These are phyloP conservation scores for Australoheros facetus DNA, from an alignment of 2,797 vertebrate genomes.

Conservation along the genomic window DNA sequence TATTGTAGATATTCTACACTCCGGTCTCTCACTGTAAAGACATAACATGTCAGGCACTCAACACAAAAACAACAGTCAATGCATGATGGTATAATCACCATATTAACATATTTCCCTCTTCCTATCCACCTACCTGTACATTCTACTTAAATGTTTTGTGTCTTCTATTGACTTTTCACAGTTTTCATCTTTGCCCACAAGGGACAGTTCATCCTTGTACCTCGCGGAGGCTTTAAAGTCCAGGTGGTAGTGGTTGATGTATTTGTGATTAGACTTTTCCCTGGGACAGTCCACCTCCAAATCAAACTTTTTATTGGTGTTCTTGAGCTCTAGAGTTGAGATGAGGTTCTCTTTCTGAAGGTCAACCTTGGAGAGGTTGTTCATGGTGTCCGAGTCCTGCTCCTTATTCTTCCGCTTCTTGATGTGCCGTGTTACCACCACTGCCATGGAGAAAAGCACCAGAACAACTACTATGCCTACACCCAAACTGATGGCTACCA, in stretches of 20 bases:
- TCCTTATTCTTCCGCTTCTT: conserved; percentile 81
- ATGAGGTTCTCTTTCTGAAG: conserved; percentile 97
- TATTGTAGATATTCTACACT: conserved; percentile 98
- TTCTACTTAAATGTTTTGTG: conserved; percentile 88
- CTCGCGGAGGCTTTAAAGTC: conserved; percentile 90
- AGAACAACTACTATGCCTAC: conserved; percentile 88
- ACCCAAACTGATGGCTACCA: conserved; percentile 88
- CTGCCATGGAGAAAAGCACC: conserved; percentile 89
- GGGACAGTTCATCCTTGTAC: conserved; percentile 85
- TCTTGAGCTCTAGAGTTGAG: conserved; percentile 92
- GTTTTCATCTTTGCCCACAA: conserved; percentile 90
- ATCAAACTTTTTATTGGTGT: conserved; percentile 95
- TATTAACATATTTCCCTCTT: not conserved
- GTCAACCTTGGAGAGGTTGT: conserved; percentile 89
- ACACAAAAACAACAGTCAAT: conserved; percentile 1
- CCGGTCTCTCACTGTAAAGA: conserved; percentile 89
- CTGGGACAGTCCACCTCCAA: conserved; percentile 90
- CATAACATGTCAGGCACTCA: conserved; percentile 9
- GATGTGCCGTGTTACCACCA: conserved; percentile 84
- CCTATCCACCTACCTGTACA: conserved; percentile 87
- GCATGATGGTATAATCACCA: not conserved
- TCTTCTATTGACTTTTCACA: conserved; percentile 92
- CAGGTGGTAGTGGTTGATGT: conserved; percentile 90
- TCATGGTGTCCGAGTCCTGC: conserved; percentile 89
- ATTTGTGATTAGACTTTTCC: conserved; percentile 95